Base-by-base conservation (phyloP, 2,797 vertebrate species). In the Micropoecilia bifurca region DNA sequence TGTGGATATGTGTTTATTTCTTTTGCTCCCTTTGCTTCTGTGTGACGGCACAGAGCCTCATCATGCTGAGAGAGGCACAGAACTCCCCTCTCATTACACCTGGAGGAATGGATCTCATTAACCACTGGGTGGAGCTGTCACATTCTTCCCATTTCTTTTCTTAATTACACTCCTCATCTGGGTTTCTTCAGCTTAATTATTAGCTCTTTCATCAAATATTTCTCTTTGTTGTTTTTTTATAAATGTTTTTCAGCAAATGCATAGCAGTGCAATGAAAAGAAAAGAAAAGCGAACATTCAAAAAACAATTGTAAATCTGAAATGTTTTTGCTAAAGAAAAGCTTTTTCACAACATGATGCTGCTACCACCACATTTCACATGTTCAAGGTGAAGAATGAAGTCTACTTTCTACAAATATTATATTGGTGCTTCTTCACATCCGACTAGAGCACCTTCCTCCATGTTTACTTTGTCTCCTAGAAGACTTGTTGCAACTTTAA, bases 121-220 rank as follows among this genome's bases (percentile, higher is more conserved):
- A 74, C 95, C 95, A 95, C 95, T 93, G 83, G 95, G 95, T 95
- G 94, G 95, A 92, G 95, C 94, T 95, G 88, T 92, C 86, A 91
- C 90, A 85, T 94, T 94, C 93, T 90, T 77, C 71, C 78, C 72
- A 55, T 89, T 75, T 79, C 10, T 61, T 79, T 39, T 59, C 33
- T 57, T 43, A 76, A n/a, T 78, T 53, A 77, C 79, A 30, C 33
- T 77, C 50, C 71, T 30, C 36, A 47, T 73, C 36, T 48, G 22
- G 76, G 18, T 83, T 36, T 80, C 61, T 74, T 80, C 30, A 80
- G 69, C 53, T 46, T 80, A 66, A 83, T 59, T 81, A 73, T 80
- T 81, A 43, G 39, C 4, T 82, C 66, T 72, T 45, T 87, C 75
- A 41, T 82, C 78, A 73, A 78, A 75, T 74, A 74, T 73, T 72